A percentile compares a stretch with the other conserved stretches of the same genome.
Evolutionary conservation across 2,113 vertebrate genomes (phyloP).

Genomic region (Dasyornis broadbenti): DNA sequence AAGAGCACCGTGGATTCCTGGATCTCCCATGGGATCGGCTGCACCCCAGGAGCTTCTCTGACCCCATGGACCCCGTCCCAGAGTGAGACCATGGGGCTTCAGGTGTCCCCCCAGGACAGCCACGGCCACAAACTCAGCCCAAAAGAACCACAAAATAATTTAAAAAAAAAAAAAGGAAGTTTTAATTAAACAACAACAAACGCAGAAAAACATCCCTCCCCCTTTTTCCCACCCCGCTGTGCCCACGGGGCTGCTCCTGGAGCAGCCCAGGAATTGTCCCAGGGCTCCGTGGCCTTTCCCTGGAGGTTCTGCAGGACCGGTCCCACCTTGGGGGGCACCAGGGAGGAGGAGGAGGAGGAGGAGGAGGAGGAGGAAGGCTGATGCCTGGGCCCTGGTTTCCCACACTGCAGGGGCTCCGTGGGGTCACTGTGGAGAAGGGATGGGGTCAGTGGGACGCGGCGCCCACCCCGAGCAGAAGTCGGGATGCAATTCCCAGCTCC

Average conservation of each 20-base stretch:
- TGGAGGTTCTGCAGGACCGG: slow-evolving; percentile 39
- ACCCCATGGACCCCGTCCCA: fast-evolving
- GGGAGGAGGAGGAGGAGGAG: neutral
- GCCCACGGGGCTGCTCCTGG: neutral
- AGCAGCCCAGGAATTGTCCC: neutral
- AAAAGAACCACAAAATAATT: neutral
- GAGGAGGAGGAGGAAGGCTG: too few relatives aligned
- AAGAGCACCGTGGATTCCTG: neutral
- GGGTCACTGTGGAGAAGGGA: slow-evolving; percentile 62
- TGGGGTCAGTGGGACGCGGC: neutral
- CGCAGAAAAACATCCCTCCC: neutral
- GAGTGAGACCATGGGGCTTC: fast-evolving
- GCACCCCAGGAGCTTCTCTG: neutral
- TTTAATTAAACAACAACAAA: slow-evolving; percentile 47
- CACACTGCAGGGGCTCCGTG: slow-evolving; percentile 47
- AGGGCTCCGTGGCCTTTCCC: neutral
- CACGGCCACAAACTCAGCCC: fast-evolving
- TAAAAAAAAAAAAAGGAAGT: neutral
- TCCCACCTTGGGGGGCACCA: neutral
- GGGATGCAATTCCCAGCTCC: too few relatives aligned
- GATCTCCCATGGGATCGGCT: neutral
- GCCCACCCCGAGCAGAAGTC: neutral
- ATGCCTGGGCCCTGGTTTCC: neutral
- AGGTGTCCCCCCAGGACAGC: neutral
- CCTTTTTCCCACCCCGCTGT: neutral